Conservation (phyloP, 2,888 invertebrate species). For the Amphipyra tragopoginis region DNA sequence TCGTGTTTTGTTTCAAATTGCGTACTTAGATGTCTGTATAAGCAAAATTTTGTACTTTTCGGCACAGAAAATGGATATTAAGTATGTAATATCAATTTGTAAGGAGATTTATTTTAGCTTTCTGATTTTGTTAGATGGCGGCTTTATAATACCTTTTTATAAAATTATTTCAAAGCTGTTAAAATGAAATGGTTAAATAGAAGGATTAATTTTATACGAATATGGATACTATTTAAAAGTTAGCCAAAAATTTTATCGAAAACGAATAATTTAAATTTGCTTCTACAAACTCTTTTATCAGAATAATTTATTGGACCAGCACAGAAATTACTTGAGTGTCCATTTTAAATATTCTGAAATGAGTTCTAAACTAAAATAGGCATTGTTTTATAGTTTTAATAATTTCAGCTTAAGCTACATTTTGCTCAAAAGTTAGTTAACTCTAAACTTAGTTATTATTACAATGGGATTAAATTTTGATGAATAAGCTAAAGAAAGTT, state of each 20-base stretch:
- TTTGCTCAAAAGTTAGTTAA: constrained; percentile 21
- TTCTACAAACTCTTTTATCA: not conserved
- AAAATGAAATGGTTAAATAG: not conserved
- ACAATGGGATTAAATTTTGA: constrained; percentile 27
- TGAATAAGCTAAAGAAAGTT: constrained; percentile 22
- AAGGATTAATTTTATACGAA: not conserved
- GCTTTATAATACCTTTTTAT: constrained; percentile 3
- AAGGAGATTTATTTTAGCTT: constrained; percentile 26
- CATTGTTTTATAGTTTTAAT: constrained; percentile 7
- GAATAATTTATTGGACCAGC: not conserved
- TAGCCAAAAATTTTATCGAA: no score
- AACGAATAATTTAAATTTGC: not conserved
- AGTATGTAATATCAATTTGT: constrained; percentile 44
- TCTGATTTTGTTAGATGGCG: not conserved
- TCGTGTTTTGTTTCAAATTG: constrained; percentile 39
- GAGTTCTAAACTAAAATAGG: constrained; percentile 27
- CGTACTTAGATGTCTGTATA: constrained; percentile 20
- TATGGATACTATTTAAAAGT: not conserved
- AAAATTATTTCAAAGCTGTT: not conserved
- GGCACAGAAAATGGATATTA: constrained; percentile 32
- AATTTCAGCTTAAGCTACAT: no score
- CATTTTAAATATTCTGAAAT: constrained; percentile 8
- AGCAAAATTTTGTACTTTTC: constrained; percentile 39
- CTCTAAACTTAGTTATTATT: constrained; percentile 35
- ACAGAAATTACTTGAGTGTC: not conserved